Percentiles rank a stretch among this genome's conserved stretches.
Conservation (phyloP, 2,797 vertebrate genomes). For the Acipenser ruthenus region DNA sequence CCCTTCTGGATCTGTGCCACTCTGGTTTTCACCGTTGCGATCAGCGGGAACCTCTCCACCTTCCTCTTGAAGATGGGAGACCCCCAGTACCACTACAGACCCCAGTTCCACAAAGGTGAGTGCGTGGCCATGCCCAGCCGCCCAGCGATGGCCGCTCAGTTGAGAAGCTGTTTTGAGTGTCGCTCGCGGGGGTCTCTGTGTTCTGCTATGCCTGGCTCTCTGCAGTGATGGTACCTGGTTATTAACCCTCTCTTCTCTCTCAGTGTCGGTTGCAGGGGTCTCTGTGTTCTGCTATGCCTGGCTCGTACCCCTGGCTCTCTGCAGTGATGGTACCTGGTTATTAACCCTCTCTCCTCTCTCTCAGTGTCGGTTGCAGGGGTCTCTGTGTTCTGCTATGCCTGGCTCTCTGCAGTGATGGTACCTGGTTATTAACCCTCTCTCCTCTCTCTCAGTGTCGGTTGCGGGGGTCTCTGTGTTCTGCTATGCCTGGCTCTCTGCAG, state of each 20-base stretch:
- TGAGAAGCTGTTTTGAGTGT: no score
- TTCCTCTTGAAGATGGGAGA: constrained; percentile 51
- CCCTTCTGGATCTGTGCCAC: constrained; percentile 87
- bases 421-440: background rate
- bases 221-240: no score
- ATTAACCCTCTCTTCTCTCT: no score
- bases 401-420: constrained; percentile 70
- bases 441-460: constrained; percentile 48
- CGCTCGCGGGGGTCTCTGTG: no score
- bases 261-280: no score
- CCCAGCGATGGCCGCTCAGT: no score
- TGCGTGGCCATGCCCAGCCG: background rate
- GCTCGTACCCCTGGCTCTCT: no score
- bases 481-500: constrained; percentile 72
- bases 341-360: background rate
- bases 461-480: constrained; percentile 49
- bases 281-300: no score
- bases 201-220: no score
- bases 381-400: constrained; percentile 72
- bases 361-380: constrained; percentile 68
- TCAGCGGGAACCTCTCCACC: constrained; percentile 72
- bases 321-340: no score
- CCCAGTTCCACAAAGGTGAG: constrained; percentile 69
- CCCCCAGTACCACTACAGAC: constrained; percentile 60
- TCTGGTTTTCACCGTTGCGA: constrained; percentile 66